Percentiles rank a stretch among this genome's conserved stretches.
These are phyloP conservation scores for Tetraodon nigroviridis DNA, from an alignment of 2,113 vertebrate species.

Conservation along the genomic window DNA sequence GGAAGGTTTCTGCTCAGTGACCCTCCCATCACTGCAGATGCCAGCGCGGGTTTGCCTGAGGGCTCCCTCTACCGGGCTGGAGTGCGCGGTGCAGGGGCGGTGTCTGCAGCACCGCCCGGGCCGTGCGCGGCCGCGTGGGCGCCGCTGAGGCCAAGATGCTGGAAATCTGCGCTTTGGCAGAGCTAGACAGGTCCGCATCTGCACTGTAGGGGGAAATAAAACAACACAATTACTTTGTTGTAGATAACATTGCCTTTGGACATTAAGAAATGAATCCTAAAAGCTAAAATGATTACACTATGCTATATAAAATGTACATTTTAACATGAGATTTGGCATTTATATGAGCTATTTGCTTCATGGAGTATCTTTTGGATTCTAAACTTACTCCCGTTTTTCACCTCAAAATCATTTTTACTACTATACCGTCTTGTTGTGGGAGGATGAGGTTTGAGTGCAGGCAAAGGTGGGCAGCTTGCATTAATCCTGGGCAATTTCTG, in stretches of 20 bases:
- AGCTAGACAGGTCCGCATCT: conserved; percentile 5
- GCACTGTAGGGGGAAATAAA: conserved; percentile 51
- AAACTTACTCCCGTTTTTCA: background rate
- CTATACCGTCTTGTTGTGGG: conserved; percentile 8
- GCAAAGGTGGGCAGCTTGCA: conserved; percentile 2
- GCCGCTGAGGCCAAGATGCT: conserved; percentile 34
- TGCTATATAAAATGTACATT: background rate
- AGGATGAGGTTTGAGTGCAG: conserved; percentile 23
- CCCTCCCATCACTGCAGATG: background rate
- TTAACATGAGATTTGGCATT: background rate
- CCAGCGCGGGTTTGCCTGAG: conserved; percentile 45
- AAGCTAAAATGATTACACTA: background rate
- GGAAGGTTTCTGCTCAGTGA: background rate
- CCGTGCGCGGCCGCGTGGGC: conserved; percentile 55
- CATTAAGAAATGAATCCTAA: background rate
- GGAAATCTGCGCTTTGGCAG: conserved; percentile 31
- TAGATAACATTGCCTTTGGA: background rate
- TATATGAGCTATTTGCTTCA: background rate
- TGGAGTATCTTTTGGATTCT: background rate
- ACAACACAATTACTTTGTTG: background rate
- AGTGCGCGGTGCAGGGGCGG: conserved; percentile 49
- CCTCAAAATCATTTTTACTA: background rate
- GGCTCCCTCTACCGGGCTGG: conserved; percentile 50
- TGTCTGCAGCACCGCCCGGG: conserved; percentile 66
- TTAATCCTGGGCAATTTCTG: conserved; percentile 5